Percentiles rank a stretch among this genome's conserved stretches.
phyloP scores from a whole-genome alignment of 2,113 vertebrate genomes.

The Uria aalge region DNA sequence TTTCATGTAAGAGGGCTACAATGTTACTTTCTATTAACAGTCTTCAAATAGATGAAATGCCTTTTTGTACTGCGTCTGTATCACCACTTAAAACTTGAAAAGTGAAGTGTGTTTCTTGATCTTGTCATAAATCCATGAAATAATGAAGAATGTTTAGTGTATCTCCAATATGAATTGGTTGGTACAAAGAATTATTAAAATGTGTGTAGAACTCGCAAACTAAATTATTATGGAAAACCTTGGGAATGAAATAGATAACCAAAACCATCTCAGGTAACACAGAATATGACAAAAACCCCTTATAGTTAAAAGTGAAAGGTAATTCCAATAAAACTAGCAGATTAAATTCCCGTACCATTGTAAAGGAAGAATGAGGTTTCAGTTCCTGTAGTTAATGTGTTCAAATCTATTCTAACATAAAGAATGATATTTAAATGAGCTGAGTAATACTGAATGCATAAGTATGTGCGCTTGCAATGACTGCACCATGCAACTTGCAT shows the following conservation, averaged over 20 bases:
- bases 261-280: not conserved
- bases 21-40: not conserved
- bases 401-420: not conserved
- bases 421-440: not conserved
- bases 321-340: not conserved
- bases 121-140: not conserved
- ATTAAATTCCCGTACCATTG: not conserved
- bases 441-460: not conserved
- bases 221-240: not conserved
- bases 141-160: not conserved
- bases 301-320: not conserved
- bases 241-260: not conserved
- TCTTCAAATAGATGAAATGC: not conserved
- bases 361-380: not conserved
- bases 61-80: not conserved
- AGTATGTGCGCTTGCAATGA: not conserved
- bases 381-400: not conserved
- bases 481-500: not conserved
- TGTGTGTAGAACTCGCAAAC: not conserved
- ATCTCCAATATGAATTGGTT: not conserved
- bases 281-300: not conserved
- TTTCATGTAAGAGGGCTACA: not conserved
- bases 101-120: not conserved
- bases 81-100: not conserved
- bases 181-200: not conserved